Evolutionary conservation across 1,140 invertebrate species (phyloP), one percentile per base, ranked within the genome.

Genomic region (Vanessa tameamea): DNA sequence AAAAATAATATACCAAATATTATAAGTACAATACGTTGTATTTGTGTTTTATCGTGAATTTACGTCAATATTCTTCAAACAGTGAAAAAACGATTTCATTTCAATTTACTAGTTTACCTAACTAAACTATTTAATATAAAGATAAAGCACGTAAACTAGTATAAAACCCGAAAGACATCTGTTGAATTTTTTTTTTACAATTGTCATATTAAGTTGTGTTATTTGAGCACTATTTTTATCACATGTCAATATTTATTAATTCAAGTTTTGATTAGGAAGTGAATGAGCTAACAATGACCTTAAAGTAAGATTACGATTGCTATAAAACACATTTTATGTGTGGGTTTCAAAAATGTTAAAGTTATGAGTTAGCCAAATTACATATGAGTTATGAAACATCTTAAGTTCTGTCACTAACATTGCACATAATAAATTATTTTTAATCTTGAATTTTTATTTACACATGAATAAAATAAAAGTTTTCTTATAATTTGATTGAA

Each of bases 321-420:
- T 43, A 43, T 43, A 43, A 43, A 43, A 43, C 6, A 43, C 37
- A 43, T 43, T 43, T 43, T 43, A 43, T 9, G 53, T 23, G 16
- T 57, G 53, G 53, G 53, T 57, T 23, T 57, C 53, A 12, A 53
- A 53, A n/a, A 53, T 53, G 50, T 53, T 43, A 43, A 9, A 43
- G 6, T 43, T 43, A 43, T 43, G 37, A 11, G 37, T 43, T 43
- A 43, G 37, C 37, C 3, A 43, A 43, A 43, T 43, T 9, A 43
- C 8, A 43, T 43, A 43, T 11, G 9, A 11, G 37, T 43, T 43
- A 43, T 43, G 37, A 43, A 43, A 43, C 37, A 43, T 0, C 37
- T 43, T 0, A 43, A 43, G 37, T 9, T 43, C 37, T 43, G 37
- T 43, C 37, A 43, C 37, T 43, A 43, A 1, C 9, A 43, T 43